Base-by-base conservation (phyloP, 2,888 invertebrate species). In the Caenorhabditis sp. region DNA sequence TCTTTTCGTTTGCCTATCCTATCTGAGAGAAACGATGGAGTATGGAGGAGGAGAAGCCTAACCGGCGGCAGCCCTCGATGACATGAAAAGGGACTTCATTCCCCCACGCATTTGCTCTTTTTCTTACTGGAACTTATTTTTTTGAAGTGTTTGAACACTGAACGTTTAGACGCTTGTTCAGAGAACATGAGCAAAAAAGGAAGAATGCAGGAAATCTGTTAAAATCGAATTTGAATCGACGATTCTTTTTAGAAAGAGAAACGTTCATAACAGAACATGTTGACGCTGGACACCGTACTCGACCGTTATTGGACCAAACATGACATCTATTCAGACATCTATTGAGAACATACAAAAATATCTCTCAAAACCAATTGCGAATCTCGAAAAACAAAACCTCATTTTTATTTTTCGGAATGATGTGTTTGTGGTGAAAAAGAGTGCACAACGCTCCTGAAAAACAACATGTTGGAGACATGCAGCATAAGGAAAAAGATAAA, bases 1-100 rank as follows among this genome's bases (percentile, higher is more conserved):
- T 13, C 7, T 37, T 46, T 61, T 56, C 56, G 41, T 56, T 58
- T 52, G 24, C 56, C 66, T 58, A 58, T 46, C 52, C 35, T 7
- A 9, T 13, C 11, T 9, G 35, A 70, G 45, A 41, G 45, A 66
- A 35, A 13, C 22, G 48, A 58, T 46, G 43, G 27, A 43, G 52
- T 22, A 35, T 22, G 17, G 22, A 56, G 45, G 58, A 50, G 43
- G 30, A n/a, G 56, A 53, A 53, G 50, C 41, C 52, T 62, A 62
- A 35, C 35, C 35, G 35, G 35, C 35, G n/a, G n/a, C n/a, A n/a
- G n/a, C 45, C 46, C 24, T 30, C 39, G 55, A 46, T 55, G 55
- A 55, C 55, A 53, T 43, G n/a, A n/a, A n/a, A n/a, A n/a, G n/a
- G n/a, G n/a, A n/a, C n/a, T n/a, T 43, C 62, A 8, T 52, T 20